phyloP scores from a whole-genome alignment of 2,797 vertebrate species.

The Premnoplex brunnescens region DNA sequence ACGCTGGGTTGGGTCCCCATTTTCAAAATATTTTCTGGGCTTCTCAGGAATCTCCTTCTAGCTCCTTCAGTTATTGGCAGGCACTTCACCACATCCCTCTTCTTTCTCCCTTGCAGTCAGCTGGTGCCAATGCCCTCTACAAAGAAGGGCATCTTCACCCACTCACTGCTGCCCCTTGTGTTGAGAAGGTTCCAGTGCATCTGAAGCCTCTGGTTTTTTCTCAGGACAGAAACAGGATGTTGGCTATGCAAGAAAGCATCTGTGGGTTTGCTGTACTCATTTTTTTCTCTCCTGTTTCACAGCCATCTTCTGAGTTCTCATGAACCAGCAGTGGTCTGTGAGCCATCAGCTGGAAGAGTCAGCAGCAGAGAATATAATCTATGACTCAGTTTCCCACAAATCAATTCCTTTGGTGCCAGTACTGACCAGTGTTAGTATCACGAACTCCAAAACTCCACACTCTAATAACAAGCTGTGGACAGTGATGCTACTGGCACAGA shows the following conservation, averaged over 20 bases:
- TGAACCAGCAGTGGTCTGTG: not conserved
- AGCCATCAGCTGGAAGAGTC: not conserved
- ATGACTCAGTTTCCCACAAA: not conserved
- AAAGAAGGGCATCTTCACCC: not conserved
- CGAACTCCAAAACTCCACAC: not conserved
- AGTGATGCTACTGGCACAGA: not conserved
- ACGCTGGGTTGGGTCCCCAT: constrained; percentile 10
- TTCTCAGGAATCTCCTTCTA: constrained; percentile 61
- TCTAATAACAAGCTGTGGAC: not conserved
- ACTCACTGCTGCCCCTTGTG: not conserved
- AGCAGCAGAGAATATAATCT: not conserved
- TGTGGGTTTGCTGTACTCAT: not conserved
- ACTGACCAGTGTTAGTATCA: not conserved
- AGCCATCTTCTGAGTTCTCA: not conserved
- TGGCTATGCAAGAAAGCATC: not conserved
- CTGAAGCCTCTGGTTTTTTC: not conserved
- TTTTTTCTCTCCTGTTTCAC: not conserved
- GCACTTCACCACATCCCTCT: not conserved
- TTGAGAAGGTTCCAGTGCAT: not conserved
- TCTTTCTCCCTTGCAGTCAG: not conserved
- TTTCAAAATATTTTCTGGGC: constrained; percentile 58
- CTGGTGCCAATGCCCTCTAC: not conserved
- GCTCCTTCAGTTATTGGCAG: constrained; percentile 19
- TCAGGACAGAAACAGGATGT: not conserved
- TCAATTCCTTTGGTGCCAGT: not conserved